phyloP scores from a whole-genome alignment of 2,888 invertebrate genomes.

The Spodoptera littoralis region DNA sequence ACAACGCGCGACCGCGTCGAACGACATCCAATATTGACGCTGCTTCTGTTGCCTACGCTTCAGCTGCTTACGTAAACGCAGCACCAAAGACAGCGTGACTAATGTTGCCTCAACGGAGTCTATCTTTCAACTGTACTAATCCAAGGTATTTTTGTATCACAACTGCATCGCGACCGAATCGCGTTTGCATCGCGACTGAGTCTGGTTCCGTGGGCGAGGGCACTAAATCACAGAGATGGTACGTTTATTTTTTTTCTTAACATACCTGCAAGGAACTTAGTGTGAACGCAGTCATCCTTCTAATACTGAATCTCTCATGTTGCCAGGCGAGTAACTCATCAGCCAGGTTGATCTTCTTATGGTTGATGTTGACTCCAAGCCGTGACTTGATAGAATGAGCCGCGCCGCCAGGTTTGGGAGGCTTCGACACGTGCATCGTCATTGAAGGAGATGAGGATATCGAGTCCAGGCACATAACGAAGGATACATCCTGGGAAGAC shows the following conservation, averaged over 20 bases:
- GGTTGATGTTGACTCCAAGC: constrained; percentile 90
- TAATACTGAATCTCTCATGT: constrained; percentile 98
- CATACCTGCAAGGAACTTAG: constrained; percentile 92
- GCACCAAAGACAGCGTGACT: no score
- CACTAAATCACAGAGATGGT: no score
- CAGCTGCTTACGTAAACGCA: no score
- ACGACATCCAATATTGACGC: no score
- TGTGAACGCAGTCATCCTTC: constrained; percentile 97
- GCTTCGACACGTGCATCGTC: constrained; percentile 98
- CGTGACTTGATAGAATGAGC: constrained; percentile 91
- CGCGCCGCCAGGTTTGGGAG: constrained; percentile 95
- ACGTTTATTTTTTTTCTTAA: neutral
- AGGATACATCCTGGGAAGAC: constrained; percentile 92
- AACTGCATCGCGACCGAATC: no score
- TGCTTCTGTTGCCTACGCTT: no score
- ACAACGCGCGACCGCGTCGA: no score
- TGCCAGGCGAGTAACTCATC: constrained; percentile 98
- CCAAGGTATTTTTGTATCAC: no score
- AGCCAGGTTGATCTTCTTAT: constrained; percentile 99
- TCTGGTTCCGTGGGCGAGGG: no score
- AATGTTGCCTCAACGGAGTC: no score
- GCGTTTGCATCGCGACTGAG: no score
- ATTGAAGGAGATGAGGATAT: constrained; percentile 91
- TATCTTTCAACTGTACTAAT: no score
- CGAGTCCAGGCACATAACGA: constrained; percentile 96